These are phyloP conservation scores for Ceratoteleas bidentatus DNA, from an alignment of 1,140 invertebrate species.

Conservation along the genomic window DNA sequence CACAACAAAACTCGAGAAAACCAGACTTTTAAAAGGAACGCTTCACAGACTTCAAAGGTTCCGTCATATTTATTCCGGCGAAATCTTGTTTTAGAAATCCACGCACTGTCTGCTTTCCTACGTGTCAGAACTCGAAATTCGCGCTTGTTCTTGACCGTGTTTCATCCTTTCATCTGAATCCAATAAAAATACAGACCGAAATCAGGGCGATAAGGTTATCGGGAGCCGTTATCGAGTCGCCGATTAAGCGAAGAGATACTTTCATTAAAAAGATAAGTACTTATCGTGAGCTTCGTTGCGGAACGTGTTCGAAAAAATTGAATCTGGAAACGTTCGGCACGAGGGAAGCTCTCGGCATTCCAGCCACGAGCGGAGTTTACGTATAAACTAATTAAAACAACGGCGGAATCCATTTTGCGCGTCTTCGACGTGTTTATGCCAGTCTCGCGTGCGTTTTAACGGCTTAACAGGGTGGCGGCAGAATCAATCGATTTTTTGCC, in stretches of 20 bases:
- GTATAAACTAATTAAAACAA: no score
- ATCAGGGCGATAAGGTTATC: background rate
- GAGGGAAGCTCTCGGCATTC: no score
- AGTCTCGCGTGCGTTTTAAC: no score
- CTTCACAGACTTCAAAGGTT: background rate
- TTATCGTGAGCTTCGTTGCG: no score
- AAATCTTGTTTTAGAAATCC: background rate
- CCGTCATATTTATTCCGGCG: background rate
- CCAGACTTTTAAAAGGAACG: background rate
- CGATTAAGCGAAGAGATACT: background rate
- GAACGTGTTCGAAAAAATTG: no score
- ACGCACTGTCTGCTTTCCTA: slow-evolving; percentile 1
- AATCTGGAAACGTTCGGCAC: no score
- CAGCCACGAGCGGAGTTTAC: no score
- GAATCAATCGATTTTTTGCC: background rate
- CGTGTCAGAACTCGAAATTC: background rate
- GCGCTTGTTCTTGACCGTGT: background rate
- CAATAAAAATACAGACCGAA: background rate
- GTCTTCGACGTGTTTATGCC: no score
- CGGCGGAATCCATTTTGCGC: no score
- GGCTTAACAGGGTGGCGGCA: background rate
- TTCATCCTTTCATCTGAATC: background rate
- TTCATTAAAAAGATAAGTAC: background rate
- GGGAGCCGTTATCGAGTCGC: background rate
- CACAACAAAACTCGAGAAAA: background rate